Conservation (phyloP, 2,797 vertebrate genomes). For the Phaenicophaeus curvirostris region DNA sequence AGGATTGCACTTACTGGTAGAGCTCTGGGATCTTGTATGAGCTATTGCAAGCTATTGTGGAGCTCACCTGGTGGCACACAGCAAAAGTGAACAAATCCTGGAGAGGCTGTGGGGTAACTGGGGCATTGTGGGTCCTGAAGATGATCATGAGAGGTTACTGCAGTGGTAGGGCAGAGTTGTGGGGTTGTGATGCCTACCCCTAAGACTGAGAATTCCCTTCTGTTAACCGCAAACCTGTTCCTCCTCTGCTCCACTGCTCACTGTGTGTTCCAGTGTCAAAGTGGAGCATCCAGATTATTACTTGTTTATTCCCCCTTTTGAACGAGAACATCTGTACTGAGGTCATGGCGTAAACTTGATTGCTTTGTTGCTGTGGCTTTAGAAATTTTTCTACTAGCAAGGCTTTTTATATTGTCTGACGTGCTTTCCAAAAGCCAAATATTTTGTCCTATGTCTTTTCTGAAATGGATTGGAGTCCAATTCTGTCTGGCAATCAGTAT, state of each 20-base stretch:
- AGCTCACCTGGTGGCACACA: neutral
- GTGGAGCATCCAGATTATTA: neutral
- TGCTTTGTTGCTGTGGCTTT: neutral
- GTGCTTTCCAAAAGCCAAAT: neutral
- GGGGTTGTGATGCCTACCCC: neutral
- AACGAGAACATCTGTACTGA: neutral
- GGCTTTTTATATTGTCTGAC: neutral
- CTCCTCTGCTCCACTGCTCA: neutral
- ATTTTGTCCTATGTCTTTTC: neutral
- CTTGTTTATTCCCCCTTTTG: neutral
- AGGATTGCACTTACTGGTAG: neutral
- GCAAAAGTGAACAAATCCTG: neutral
- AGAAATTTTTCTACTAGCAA: neutral
- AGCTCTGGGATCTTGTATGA: neutral
- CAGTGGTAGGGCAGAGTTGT: neutral
- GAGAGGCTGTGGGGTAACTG: neutral
- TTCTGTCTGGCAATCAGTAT: neutral
- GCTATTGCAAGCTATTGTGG: fast-evolving
- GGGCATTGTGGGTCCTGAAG: neutral
- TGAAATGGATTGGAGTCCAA: neutral
- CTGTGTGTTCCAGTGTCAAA: neutral
- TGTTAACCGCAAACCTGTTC: neutral
- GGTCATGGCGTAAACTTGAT: neutral
- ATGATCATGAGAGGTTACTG: neutral
- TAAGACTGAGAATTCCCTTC: neutral